Percentiles rank a stretch among this genome's conserved stretches.
Evolutionary conservation across 37 sponge, comb jelly and placozoan genomes (phyloP).

Genomic region (Lycopodina hypogea): DNA sequence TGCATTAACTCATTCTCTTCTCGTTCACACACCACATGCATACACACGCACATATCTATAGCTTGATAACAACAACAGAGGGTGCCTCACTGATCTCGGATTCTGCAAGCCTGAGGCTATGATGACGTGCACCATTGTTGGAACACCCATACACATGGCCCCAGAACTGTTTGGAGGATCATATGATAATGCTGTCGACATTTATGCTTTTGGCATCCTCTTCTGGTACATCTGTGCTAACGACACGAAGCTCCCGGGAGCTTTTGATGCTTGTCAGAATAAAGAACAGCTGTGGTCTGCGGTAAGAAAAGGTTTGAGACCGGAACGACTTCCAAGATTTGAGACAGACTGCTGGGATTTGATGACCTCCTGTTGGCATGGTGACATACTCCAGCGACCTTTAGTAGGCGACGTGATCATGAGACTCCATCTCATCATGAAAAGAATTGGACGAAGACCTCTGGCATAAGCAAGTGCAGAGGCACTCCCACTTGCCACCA

Average conservation of each 20-base stretch:
- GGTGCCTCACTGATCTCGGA: slow-evolving; percentile 91
- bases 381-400: slow-evolving; percentile 62
- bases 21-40: too few species aligned
- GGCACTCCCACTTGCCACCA: neutral
- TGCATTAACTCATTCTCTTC: too few species aligned
- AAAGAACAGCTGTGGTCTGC: slow-evolving; percentile 87
- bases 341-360: slow-evolving; percentile 78
- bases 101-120: slow-evolving; percentile 99
- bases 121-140: slow-evolving; percentile 97
- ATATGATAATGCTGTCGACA: slow-evolving; percentile 91
- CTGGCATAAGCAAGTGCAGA: neutral
- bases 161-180: slow-evolving; percentile 91
- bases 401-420: slow-evolving; percentile 72
- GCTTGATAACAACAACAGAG: slow-evolving; percentile 86
- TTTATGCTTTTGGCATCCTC: slow-evolving; percentile 97
- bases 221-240: slow-evolving; percentile 96
- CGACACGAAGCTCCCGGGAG: slow-evolving; percentile 65
- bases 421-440: slow-evolving; percentile 63
- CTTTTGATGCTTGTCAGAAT: slow-evolving; percentile 81
- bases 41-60: slow-evolving; percentile 11
- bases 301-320: slow-evolving; percentile 86
- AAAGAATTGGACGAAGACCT: slow-evolving; percentile 50
- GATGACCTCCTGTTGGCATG: slow-evolving; percentile 88
- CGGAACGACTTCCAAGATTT: slow-evolving; percentile 80
- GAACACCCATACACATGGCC: slow-evolving; percentile 99